Conservation (phyloP, 1,140 invertebrate species). For the Teleopsis dalmanni region DNA sequence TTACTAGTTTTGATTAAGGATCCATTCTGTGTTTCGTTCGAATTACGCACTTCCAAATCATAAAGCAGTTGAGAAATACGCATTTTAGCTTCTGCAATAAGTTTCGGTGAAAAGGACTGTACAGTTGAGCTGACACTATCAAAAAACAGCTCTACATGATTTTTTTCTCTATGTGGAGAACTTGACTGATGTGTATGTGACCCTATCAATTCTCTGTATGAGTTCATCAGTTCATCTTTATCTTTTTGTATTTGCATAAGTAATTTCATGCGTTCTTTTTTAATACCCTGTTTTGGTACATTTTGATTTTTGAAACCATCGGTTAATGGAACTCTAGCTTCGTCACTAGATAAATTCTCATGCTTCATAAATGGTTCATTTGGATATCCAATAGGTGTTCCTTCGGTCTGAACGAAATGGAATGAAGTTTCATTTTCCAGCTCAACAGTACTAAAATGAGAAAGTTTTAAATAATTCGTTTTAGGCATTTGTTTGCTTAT, state of each 20-base stretch:
- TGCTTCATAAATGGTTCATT: constrained; percentile 10
- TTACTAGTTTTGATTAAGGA: no score
- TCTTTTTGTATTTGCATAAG: constrained; percentile 40
- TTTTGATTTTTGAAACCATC: not conserved
- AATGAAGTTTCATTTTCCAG: constrained; percentile 1
- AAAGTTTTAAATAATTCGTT: not conserved
- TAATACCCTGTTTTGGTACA: constrained; percentile 2
- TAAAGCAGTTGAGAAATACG: constrained; percentile 37
- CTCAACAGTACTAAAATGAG: not conserved
- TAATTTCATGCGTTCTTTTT: constrained; percentile 32
- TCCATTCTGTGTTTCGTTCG: no score
- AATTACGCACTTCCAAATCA: constrained; percentile 35
- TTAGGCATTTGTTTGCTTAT: not conserved
- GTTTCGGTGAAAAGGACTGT: constrained; percentile 32
- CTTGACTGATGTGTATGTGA: not conserved
- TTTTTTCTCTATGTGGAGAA: constrained; percentile 22
- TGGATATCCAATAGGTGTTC: constrained; percentile 6
- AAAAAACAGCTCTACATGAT: constrained; percentile 38
- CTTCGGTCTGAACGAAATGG: constrained; percentile 10
- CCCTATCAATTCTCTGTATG: constrained; percentile 10
- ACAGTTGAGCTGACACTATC: constrained; percentile 41
- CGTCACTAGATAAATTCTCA: constrained; percentile 4
- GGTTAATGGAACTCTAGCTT: not conserved
- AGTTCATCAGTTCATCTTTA: constrained; percentile 38
- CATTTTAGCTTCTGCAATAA: constrained; percentile 39